Evolutionary conservation across 1,140 invertebrate species (phyloP), one percentile per base, ranked within the genome.

Genomic region (Geopemphigus sp.): DNA sequence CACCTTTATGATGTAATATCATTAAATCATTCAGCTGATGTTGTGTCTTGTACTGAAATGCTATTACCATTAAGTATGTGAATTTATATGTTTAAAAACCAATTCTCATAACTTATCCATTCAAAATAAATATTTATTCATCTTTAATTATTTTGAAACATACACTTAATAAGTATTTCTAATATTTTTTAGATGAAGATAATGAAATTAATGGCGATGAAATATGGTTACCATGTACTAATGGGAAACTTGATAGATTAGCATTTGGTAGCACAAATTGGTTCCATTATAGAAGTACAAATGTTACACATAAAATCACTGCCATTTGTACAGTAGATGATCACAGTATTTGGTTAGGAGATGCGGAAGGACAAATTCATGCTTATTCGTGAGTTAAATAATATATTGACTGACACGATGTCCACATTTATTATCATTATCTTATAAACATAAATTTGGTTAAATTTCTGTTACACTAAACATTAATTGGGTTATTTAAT

Each of bases 1-100:
- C 93, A 96, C 86, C 85, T 98, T 47, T 86, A 92, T 50, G 95
- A 98, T 86, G 92, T 94, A 1, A 89, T 93, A 1, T 88, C 90
- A 4, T 84, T 92, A 56, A 89, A 89, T 54, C 89, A 89, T 84
- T 87, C 85, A 66, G 88, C 87, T 64, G 87, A 86, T 84, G 90
- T 90, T 47, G 87, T 88, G 32, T 88, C 85, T 80, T 87, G 87
- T 81, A 80, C 74, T 78, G 22, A 1, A 26, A 22, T 78, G 26
- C 57, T 39, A 81, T 53, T 70, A 63, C 74, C 74, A 50, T 22
- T 78, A 11, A 50, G 74, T 78, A 78, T 47, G 74, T 78, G 63
- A 19, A 32, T 53, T 10, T 32, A 22, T 26, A 45, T n/a, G n/a
- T n/a, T n/a, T n/a, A n/a, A n/a, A n/a, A n/a, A n/a, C n/a, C 19